Conservation (phyloP, 2,888 invertebrate species). For the Sinotaia quadrata region DNA sequence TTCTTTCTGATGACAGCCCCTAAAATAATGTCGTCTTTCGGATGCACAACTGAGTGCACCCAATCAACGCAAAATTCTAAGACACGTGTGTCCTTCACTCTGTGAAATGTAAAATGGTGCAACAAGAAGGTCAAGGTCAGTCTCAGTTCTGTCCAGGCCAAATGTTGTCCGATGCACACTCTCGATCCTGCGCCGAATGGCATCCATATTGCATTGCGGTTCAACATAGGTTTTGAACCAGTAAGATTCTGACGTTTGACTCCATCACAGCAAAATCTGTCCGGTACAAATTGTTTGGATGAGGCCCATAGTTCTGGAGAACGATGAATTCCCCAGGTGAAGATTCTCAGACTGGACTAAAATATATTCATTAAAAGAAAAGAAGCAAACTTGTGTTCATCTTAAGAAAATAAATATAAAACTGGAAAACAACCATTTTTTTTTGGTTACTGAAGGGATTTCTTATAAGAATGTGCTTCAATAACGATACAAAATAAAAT, state of each 20-base stretch:
- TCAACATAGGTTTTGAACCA: neutral
- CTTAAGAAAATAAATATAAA: neutral
- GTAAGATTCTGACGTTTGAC: neutral
- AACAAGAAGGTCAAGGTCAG: slow-evolving; percentile 46
- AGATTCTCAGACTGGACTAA: slow-evolving; percentile 49
- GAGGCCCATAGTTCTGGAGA: slow-evolving; percentile 39
- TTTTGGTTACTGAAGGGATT: no score
- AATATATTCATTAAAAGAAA: slow-evolving; percentile 9
- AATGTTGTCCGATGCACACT: slow-evolving; percentile 54
- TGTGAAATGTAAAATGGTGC: slow-evolving; percentile 40
- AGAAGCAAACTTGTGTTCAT: neutral
- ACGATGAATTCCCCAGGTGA: slow-evolving; percentile 56
- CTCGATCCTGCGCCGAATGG: slow-evolving; percentile 55
- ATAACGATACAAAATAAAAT: no score
- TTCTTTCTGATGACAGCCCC: slow-evolving; percentile 22
- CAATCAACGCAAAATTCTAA: slow-evolving; percentile 52
- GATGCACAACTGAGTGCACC: slow-evolving; percentile 54
- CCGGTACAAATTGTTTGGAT: slow-evolving; percentile 45
- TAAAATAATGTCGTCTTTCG: slow-evolving; percentile 48
- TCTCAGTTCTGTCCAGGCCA: slow-evolving; percentile 50
- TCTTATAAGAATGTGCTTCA: no score
- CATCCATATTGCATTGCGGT: slow-evolving; percentile 39
- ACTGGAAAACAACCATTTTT: no score
- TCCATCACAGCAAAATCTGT: slow-evolving; percentile 39
- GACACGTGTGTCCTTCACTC: slow-evolving; percentile 39